Evolutionary conservation across 2,113 vertebrate species (phyloP).

Genomic region (Galeopterus variegatus): DNA sequence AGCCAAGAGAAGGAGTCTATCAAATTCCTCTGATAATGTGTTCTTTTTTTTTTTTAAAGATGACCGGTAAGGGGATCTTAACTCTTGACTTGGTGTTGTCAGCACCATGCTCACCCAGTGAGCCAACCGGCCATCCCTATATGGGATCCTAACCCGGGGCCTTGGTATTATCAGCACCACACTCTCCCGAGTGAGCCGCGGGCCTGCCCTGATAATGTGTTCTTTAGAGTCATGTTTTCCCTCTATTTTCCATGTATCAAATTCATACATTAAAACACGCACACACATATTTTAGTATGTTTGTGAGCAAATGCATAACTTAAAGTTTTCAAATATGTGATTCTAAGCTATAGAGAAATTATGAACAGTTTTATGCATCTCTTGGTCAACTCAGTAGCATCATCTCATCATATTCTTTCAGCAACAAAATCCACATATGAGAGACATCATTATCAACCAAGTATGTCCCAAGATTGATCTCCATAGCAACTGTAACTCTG

Average conservation of each 20-base stretch:
- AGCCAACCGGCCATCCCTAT: too few species aligned
- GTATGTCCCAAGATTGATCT: conserved; percentile 74
- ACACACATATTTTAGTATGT: background rate
- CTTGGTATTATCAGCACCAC: too few species aligned
- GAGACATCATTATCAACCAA: conserved; percentile 68
- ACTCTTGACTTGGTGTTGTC: too few species aligned
- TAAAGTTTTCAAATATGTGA: conserved; percentile 57
- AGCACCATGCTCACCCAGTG: too few species aligned
- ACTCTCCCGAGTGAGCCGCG: too few species aligned
- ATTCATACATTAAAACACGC: background rate
- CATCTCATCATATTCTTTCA: conserved; percentile 65
- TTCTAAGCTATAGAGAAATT: conserved; percentile 1
- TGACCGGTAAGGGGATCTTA: too few species aligned
- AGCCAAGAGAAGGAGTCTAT: background rate
- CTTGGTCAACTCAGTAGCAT: conserved; percentile 66
- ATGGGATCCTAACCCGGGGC: too few species aligned
- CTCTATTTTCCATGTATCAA: conserved; percentile 22
- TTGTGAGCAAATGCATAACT: conserved; percentile 46
- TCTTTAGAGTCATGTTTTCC: conserved; percentile 5
- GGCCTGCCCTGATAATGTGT: background rate
- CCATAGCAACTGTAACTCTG: conserved; percentile 81
- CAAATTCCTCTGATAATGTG: conserved; percentile 6
- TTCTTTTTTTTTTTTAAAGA: background rate
- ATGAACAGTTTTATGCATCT: background rate
- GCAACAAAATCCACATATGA: conserved; percentile 72